Conservation (phyloP, 2,888 invertebrate species). For the Rhabditoides inermis region DNA sequence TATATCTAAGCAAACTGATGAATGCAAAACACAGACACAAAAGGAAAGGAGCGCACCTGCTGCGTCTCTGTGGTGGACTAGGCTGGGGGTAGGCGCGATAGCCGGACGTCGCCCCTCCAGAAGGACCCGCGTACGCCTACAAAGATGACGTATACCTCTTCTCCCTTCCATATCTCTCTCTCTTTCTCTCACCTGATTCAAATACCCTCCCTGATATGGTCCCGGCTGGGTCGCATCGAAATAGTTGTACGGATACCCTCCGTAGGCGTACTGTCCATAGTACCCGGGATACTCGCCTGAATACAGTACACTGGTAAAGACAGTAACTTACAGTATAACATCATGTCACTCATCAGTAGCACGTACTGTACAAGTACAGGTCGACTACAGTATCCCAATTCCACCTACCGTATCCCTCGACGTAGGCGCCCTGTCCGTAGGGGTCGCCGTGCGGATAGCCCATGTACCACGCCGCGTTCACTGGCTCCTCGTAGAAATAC, state of each 20-base stretch:
- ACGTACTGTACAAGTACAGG: conserved; percentile 1
- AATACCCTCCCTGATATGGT: too few relatives aligned
- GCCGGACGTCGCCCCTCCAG: conserved; percentile 24
- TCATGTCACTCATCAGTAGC: neutral
- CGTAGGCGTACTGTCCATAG: too few relatives aligned
- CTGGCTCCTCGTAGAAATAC: conserved; percentile 20
- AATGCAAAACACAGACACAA: neutral
- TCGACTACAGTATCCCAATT: conserved; percentile 1
- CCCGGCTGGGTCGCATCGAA: conserved; percentile 25
- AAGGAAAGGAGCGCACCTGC: conserved; percentile 13
- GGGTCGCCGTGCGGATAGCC: conserved; percentile 34
- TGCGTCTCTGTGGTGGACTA: conserved; percentile 28
- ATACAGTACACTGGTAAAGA: too few relatives aligned
- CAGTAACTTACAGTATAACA: neutral
- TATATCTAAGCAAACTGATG: too few relatives aligned
- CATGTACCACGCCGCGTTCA: conserved; percentile 43
- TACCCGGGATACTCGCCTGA: too few relatives aligned
- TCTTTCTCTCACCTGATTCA: too few relatives aligned
- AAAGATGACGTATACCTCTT: too few relatives aligned
- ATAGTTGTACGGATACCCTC: conserved; percentile 15
- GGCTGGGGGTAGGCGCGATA: conserved; percentile 41
- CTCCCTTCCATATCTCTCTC: too few relatives aligned
- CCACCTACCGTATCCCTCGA: conserved; percentile 10
- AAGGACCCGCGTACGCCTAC: too few relatives aligned
- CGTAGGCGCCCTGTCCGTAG: conserved; percentile 31